Conservation (phyloP, 2,113 vertebrate species). For the Diphyllodes magnificus region DNA sequence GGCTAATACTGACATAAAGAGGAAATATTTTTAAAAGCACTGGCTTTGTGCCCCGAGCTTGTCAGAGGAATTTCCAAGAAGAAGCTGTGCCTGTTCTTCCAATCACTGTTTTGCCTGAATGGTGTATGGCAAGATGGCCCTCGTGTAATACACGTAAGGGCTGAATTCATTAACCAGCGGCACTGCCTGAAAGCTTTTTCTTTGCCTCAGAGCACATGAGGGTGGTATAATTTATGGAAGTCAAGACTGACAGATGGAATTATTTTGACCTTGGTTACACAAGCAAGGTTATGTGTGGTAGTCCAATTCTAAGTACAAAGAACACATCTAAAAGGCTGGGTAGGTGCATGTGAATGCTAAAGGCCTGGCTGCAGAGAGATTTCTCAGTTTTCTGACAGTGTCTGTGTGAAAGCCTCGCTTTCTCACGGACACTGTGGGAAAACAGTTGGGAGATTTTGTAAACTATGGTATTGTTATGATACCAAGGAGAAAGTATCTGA, state of each 20-base stretch:
- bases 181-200: not conserved
- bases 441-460: too few relatives aligned
- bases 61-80: not conserved
- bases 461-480: too few relatives aligned
- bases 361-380: too few relatives aligned
- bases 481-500: too few relatives aligned
- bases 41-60: not conserved
- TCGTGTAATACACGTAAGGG: not conserved
- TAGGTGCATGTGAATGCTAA: not conserved
- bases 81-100: not conserved
- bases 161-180: not conserved
- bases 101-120: not conserved
- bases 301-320: not conserved
- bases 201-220: not conserved
- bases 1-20: not conserved
- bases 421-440: too few relatives aligned
- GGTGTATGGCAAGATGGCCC: not conserved
- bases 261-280: not conserved
- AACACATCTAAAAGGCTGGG: not conserved
- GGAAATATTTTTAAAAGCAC: not conserved
- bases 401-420: too few relatives aligned
- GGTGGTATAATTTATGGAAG: not conserved
- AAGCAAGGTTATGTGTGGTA: not conserved
- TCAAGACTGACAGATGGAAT: not conserved
- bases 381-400: too few relatives aligned